These are phyloP conservation scores for Etia nguti DNA, from an alignment of 2,113 vertebrate genomes.

Conservation along the genomic window DNA sequence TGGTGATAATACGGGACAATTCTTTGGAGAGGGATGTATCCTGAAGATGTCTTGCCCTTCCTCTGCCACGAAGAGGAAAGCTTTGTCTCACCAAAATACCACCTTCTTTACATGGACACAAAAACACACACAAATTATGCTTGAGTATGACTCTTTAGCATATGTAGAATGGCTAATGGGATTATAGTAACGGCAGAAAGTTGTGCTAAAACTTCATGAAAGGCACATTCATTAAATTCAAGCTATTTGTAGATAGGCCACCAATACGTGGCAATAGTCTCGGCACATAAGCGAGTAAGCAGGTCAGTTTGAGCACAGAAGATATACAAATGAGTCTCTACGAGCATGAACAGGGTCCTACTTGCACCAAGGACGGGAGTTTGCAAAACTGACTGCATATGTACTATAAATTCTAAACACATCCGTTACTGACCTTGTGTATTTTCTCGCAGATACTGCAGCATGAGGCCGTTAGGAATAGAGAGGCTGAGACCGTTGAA, in stretches of 20 bases:
- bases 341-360: accelerated
- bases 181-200: neutral
- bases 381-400: neutral
- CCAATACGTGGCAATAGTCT: neutral
- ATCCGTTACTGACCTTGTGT: conserved; percentile 39
- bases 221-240: neutral
- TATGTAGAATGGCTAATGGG: neutral
- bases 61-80: conserved; percentile 65
- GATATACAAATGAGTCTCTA: neutral
- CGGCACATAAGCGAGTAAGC: neutral
- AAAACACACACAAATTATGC: neutral
- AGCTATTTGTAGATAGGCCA: neutral
- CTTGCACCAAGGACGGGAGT: neutral
- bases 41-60: neutral
- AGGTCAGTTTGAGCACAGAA: neutral
- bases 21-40: conserved; percentile 69
- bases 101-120: conserved; percentile 18
- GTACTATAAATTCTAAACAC: neutral
- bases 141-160: neutral
- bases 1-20: conserved; percentile 78
- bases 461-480: conserved; percentile 81
- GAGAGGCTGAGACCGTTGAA: conserved; percentile 79
- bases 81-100: conserved; percentile 79
- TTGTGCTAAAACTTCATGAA: neutral
- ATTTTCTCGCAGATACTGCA: conserved; percentile 76